These are phyloP conservation scores for Orgyia antiqua DNA, from an alignment of 2,888 invertebrate genomes.

Conservation along the genomic window DNA sequence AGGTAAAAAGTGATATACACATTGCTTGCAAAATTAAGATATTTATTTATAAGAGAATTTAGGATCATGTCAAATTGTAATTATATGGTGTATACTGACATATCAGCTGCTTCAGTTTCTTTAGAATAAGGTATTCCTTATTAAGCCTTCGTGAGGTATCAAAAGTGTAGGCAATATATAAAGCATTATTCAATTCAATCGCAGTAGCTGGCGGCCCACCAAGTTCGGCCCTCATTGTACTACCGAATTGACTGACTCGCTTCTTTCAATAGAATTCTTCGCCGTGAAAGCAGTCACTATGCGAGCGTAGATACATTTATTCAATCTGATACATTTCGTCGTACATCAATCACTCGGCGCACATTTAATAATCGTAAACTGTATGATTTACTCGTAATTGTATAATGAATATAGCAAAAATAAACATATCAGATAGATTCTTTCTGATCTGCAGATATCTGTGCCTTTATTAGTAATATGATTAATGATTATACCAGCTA, in stretches of 20 bases:
- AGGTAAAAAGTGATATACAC: no score
- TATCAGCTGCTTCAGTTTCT: no score
- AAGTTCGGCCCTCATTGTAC: conserved; percentile 44
- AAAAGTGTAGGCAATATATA: conserved; percentile 10
- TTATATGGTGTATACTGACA: background rate
- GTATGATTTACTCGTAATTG: no score
- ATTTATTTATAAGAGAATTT: no score
- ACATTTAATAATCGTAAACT: conserved; percentile 33
- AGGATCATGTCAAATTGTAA: background rate
- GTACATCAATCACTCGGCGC: conserved; percentile 52
- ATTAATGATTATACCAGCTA: no score
- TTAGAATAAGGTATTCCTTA: no score
- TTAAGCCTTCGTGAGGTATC: conserved; percentile 16
- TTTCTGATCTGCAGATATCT: no score
- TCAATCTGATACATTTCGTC: conserved; percentile 60
- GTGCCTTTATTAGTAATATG: no score
- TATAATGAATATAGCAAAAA: no score
- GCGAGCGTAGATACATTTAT: conserved; percentile 46
- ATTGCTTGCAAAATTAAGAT: no score
- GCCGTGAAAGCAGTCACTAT: conserved; percentile 59
- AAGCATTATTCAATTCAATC: background rate
- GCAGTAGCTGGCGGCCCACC: conserved; percentile 22
- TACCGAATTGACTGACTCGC: conserved; percentile 65
- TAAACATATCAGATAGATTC: no score
- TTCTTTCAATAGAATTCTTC: conserved; percentile 52